Evolutionary conservation across 2,888 invertebrate genomes (phyloP).

Genomic region (Apoderus coryli): DNA sequence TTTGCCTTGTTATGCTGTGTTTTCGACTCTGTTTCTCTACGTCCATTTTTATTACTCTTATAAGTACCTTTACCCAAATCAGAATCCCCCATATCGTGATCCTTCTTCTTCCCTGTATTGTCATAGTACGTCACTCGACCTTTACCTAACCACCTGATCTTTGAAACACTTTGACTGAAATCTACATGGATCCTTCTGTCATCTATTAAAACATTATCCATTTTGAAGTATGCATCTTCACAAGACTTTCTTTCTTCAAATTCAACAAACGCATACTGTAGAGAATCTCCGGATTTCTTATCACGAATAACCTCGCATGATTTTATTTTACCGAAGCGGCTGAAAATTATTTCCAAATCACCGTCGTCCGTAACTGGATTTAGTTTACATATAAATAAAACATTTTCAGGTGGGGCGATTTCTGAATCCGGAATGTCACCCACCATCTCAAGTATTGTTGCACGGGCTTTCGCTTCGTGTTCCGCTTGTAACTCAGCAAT

Average conservation of each 20-base stretch:
- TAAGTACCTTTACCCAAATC: slow-evolving; percentile 26
- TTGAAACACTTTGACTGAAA: slow-evolving; percentile 97
- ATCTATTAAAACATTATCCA: slow-evolving; percentile 99
- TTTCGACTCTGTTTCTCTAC: slow-evolving; percentile 2
- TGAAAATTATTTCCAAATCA: slow-evolving; percentile 94
- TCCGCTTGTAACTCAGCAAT: slow-evolving; percentile 76
- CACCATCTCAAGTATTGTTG: slow-evolving; percentile 95
- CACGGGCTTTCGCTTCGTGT: slow-evolving; percentile 89
- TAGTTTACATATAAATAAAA: slow-evolving; percentile 95
- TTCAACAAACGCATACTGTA: slow-evolving; percentile 98
- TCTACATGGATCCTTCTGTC: slow-evolving; percentile 98
- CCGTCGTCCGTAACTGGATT: slow-evolving; percentile 97
- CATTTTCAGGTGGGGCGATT: slow-evolving; percentile 96
- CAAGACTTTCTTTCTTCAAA: slow-evolving; percentile 86
- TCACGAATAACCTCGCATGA: slow-evolving; percentile 95
- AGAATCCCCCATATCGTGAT: slow-evolving; percentile 20
- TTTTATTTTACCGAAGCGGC: slow-evolving; percentile 85
- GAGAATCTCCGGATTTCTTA: slow-evolving; percentile 78
- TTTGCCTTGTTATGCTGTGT: not conserved
- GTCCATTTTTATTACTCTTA: slow-evolving; percentile 17
- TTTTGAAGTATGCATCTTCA: slow-evolving; percentile 97
- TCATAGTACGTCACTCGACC: slow-evolving; percentile 53
- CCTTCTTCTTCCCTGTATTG: slow-evolving; percentile 24
- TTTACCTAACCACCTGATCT: slow-evolving; percentile 81
- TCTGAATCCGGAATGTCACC: slow-evolving; percentile 96